Percentiles rank a stretch among this genome's conserved stretches.
phyloP scores from a whole-genome alignment of 2,888 invertebrate genomes.

The Tholera decimalis region DNA sequence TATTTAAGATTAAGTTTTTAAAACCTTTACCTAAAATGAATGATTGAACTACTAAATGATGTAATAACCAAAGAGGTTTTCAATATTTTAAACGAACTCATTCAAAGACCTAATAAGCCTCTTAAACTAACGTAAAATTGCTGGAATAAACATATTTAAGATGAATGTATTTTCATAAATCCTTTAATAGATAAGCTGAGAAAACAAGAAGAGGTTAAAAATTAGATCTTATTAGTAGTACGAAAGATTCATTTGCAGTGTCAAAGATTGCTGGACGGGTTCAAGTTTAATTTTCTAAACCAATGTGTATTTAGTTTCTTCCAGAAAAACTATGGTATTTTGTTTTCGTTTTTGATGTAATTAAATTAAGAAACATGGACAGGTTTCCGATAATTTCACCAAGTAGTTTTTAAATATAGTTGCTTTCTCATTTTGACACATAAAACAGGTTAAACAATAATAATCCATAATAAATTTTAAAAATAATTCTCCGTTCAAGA shows the following conservation, averaged over 20 bases:
- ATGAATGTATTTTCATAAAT: conserved; percentile 21
- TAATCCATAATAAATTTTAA: too few relatives aligned
- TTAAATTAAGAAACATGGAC: too few relatives aligned
- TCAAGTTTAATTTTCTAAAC: neutral
- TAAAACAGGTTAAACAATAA: too few relatives aligned
- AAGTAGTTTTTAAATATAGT: too few relatives aligned
- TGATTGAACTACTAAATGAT: conserved; percentile 16
- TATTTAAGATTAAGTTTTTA: conserved; percentile 28
- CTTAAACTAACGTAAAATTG: conserved; percentile 16
- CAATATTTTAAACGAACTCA: conserved; percentile 15
- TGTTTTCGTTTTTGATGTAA: neutral
- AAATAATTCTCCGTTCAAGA: too few relatives aligned
- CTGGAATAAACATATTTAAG: conserved; percentile 21
- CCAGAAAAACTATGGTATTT: neutral
- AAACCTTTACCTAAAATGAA: conserved; percentile 13
- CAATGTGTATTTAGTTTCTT: neutral
- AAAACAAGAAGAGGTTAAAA: conserved; percentile 7
- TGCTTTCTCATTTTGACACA: too few relatives aligned
- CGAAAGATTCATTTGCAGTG: conserved; percentile 21
- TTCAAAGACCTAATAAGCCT: conserved; percentile 14
- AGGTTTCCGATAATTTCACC: too few relatives aligned
- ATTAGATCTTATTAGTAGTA: conserved; percentile 1
- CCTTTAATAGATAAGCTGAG: neutral
- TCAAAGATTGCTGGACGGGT: conserved; percentile 5
- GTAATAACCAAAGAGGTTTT: conserved; percentile 11